These are phyloP conservation scores for Drosophila gaucha DNA, from an alignment of 2,888 invertebrate species.

Conservation along the genomic window DNA sequence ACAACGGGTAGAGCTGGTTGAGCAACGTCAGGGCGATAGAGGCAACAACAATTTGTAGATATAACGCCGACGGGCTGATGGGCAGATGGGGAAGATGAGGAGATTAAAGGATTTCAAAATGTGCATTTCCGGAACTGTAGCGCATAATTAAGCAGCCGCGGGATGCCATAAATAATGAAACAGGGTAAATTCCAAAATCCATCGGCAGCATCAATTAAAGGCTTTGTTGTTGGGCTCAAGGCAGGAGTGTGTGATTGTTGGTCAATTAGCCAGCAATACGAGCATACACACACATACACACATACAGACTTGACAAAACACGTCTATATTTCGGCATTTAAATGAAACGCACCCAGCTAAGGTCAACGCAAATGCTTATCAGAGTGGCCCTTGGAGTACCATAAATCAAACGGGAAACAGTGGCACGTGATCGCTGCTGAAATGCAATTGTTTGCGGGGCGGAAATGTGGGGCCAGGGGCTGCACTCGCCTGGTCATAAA, in stretches of 20 bases:
- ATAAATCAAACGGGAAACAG: slow-evolving; percentile 33
- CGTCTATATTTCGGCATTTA: slow-evolving; percentile 2
- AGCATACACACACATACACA: not conserved
- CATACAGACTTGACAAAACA: not conserved
- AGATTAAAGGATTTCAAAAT: slow-evolving; percentile 68
- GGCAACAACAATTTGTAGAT: slow-evolving; percentile 16
- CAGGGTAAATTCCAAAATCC: slow-evolving; percentile 38
- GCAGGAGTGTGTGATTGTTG: slow-evolving; percentile 26
- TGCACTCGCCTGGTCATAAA: slow-evolving; percentile 40
- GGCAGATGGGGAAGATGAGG: slow-evolving; percentile 11
- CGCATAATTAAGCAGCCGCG: slow-evolving; percentile 64
- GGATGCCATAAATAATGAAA: slow-evolving; percentile 66
- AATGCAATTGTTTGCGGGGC: slow-evolving; percentile 24
- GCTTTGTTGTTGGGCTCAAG: slow-evolving; percentile 21
- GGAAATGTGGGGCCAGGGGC: not conserved
- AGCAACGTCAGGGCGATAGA: slow-evolving; percentile 3
- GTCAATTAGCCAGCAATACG: slow-evolving; percentile 31
- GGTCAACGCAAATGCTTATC: slow-evolving; percentile 45
- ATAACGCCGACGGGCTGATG: not conserved
- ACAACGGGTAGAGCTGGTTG: not conserved
- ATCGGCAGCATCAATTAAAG: slow-evolving; percentile 43
- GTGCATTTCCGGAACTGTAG: slow-evolving; percentile 51
- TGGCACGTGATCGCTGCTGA: slow-evolving; percentile 54
- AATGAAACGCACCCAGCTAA: slow-evolving; percentile 8
- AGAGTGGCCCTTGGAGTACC: slow-evolving; percentile 14